phyloP scores from a whole-genome alignment of 1,140 invertebrate genomes.

The Ceratosolen fusciceps region DNA sequence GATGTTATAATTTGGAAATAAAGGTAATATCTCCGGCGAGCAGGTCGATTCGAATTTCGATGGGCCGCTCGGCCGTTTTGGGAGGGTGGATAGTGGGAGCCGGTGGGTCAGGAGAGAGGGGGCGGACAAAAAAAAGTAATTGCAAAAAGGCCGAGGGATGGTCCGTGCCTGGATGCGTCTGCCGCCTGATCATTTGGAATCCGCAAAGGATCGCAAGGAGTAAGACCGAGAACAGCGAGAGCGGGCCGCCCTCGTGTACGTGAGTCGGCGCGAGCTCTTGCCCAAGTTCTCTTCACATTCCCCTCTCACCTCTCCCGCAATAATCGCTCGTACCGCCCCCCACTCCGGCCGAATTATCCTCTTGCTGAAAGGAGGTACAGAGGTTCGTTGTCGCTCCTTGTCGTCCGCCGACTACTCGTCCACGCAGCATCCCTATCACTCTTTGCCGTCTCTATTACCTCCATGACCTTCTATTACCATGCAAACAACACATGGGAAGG shows the following conservation, averaged over 20 bases:
- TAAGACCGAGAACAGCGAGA: constrained; percentile 1
- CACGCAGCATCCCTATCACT: too few species aligned
- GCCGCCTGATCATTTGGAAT: constrained; percentile 36
- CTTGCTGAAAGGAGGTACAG: too few species aligned
- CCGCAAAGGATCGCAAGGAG: constrained; percentile 31
- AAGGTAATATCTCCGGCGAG: constrained; percentile 60
- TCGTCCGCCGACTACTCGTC: too few species aligned
- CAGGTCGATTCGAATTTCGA: constrained; percentile 58
- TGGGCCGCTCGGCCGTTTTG: too few species aligned
- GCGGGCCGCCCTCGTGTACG: too few species aligned
- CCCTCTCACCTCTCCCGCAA: not conserved
- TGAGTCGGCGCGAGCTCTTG: not conserved
- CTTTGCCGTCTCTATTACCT: too few species aligned
- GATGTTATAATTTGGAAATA: constrained; percentile 72
- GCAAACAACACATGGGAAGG: too few species aligned
- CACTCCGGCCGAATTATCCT: not conserved
- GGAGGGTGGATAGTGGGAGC: constrained; percentile 36
- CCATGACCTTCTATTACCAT: too few species aligned
- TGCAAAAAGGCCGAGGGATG: constrained; percentile 52
- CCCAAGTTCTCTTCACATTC: too few species aligned
- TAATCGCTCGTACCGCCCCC: not conserved
- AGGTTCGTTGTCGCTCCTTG: too few species aligned
- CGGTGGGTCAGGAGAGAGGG: too few species aligned
- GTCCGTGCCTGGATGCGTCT: constrained; percentile 45
- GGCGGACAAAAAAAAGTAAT: constrained; percentile 55